phyloP scores from a whole-genome alignment of 1,140 invertebrate genomes.

The Leptoteleia sp. region DNA sequence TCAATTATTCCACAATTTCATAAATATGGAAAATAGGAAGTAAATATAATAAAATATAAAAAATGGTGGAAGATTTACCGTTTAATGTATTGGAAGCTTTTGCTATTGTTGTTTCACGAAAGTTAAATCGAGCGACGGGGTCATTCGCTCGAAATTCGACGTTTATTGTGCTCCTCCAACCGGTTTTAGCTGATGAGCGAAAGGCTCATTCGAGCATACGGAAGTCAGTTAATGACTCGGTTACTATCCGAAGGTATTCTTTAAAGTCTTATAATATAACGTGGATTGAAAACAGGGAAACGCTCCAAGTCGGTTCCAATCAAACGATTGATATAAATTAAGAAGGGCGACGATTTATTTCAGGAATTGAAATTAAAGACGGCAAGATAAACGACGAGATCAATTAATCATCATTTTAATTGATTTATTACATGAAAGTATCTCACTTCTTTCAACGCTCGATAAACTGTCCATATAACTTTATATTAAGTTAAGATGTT shows the following conservation, averaged over 20 bases:
- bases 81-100: slow-evolving; percentile 12
- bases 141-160: slow-evolving; percentile 28
- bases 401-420: background rate
- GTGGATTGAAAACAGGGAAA: slow-evolving; percentile 3
- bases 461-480: background rate
- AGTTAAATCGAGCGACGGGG: slow-evolving; percentile 32
- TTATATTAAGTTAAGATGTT: too few relatives aligned
- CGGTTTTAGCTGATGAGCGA: slow-evolving; percentile 43
- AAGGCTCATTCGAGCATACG: slow-evolving; percentile 37
- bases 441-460: too few relatives aligned
- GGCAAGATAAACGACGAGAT: too few relatives aligned
- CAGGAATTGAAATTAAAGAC: too few relatives aligned
- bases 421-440: too few relatives aligned
- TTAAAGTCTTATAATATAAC: slow-evolving; percentile 11
- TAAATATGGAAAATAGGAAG: too few relatives aligned
- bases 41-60: too few relatives aligned
- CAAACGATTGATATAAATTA: slow-evolving; percentile 28
- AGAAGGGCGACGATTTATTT: slow-evolving; percentile 15
- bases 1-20: too few relatives aligned
- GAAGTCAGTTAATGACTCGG: slow-evolving; percentile 44
- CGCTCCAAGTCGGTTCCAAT: background rate
- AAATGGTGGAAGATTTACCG: slow-evolving; percentile 2
- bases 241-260: slow-evolving; percentile 26
- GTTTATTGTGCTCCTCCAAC: slow-evolving; percentile 37
- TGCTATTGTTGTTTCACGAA: slow-evolving; percentile 16